Conservation (phyloP, 2,888 invertebrate genomes). For the Microctonus aethiopoides region DNA sequence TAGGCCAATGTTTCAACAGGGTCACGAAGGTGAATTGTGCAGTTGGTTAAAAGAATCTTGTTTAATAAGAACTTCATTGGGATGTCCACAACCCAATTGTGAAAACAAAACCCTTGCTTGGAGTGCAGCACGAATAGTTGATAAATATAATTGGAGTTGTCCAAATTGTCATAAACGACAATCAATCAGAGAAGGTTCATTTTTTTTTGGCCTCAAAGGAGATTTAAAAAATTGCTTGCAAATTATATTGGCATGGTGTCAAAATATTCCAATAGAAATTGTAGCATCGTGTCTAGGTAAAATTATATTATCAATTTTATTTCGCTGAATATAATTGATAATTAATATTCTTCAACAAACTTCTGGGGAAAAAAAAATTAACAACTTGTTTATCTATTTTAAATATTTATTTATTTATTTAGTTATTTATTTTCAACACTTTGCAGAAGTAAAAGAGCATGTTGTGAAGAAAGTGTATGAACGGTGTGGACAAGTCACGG, state of each 20-base stretch:
- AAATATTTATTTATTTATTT: not conserved
- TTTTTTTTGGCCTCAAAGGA: conserved; percentile 74
- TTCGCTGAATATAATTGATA: too few relatives aligned
- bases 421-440: conserved; percentile 11
- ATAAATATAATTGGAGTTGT: conserved; percentile 70
- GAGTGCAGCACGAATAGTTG: conserved; percentile 68
- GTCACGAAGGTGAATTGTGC: conserved; percentile 70
- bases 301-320: too few relatives aligned
- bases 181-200: conserved; percentile 70
- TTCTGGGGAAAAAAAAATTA: too few relatives aligned
- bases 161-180: conserved; percentile 66
- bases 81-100: conserved; percentile 65
- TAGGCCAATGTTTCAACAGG: conserved; percentile 68
- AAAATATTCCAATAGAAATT: conserved; percentile 70
- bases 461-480: conserved; percentile 72
- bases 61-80: conserved; percentile 65
- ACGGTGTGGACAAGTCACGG: conserved; percentile 70
- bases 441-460: conserved; percentile 71
- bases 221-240: conserved; percentile 73
- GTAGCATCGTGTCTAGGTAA: conserved; percentile 71
- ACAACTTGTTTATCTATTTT: conserved; percentile 11
- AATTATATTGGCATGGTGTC: conserved; percentile 75
- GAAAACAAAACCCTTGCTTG: conserved; percentile 66
- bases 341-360: too few relatives aligned
- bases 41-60: conserved; percentile 70